Evolutionary conservation across 2,888 invertebrate species (phyloP).

Genomic region (Erebia ligea): DNA sequence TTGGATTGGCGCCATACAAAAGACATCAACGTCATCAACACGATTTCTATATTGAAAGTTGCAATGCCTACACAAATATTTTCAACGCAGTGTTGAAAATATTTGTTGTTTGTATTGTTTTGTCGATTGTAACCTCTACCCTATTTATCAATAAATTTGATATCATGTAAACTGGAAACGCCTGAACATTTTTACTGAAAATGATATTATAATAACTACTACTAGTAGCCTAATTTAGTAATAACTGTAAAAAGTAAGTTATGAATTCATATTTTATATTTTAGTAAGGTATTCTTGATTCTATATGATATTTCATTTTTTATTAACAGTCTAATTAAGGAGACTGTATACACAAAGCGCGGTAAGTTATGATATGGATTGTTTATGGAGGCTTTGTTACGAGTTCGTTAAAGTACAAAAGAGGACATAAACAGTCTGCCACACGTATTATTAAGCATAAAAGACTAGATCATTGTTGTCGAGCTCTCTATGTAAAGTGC

Average conservation of each 20-base stretch:
- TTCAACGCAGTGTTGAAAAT: neutral
- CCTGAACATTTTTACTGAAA: too few species aligned
- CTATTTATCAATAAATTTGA: neutral
- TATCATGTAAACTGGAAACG: too few species aligned
- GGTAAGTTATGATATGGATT: constrained; percentile 47
- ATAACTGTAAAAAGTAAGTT: neutral
- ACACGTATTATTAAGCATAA: constrained; percentile 42
- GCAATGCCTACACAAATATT: constrained; percentile 11
- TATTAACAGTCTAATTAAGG: constrained; percentile 47
- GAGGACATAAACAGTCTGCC: constrained; percentile 47
- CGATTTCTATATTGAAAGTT: constrained; percentile 10
- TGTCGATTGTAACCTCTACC: neutral
- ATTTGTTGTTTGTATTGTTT: too few species aligned
- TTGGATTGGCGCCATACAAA: constrained; percentile 51
- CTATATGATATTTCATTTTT: constrained; percentile 26
- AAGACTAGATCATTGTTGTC: constrained; percentile 41
- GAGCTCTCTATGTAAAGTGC: constrained; percentile 28
- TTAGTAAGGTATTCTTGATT: neutral
- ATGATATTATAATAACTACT: too few species aligned
- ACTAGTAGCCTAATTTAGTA: neutral
- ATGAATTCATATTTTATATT: constrained; percentile 17
- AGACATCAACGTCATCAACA: constrained; percentile 65
- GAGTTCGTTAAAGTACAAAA: constrained; percentile 54
- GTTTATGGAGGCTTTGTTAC: constrained; percentile 51
- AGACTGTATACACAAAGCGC: constrained; percentile 45